Conservation (phyloP, 2,113 vertebrate genomes). For the Chinchilla lanigera region DNA sequence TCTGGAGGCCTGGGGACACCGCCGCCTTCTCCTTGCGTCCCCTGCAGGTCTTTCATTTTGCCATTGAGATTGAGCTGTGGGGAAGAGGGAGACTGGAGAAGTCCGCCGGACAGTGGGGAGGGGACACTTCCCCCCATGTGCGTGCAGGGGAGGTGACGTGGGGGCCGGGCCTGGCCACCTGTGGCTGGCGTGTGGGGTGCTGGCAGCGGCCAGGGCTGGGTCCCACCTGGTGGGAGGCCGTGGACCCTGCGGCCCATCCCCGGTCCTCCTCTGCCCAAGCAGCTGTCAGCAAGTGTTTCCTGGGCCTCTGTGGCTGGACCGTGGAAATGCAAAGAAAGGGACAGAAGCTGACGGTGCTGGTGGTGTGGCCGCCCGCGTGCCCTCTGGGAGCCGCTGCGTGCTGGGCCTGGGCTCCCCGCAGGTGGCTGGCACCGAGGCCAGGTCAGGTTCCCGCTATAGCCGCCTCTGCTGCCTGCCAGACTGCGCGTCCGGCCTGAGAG, state of each 20-base stretch:
- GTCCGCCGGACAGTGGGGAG: background rate
- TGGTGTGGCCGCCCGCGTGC: too few species aligned
- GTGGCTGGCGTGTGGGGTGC: background rate
- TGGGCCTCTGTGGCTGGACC: background rate
- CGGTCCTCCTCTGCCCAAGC: background rate
- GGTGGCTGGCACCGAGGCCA: conserved; percentile 43
- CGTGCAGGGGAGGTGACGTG: too few species aligned
- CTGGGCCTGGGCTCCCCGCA: conserved; percentile 9
- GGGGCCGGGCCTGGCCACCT: background rate
- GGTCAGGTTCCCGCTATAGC: background rate
- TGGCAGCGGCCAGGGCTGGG: background rate
- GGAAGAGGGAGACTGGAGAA: background rate
- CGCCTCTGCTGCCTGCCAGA: conserved; percentile 16
- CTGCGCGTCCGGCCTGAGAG: background rate
- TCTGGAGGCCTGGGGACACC: too few species aligned
- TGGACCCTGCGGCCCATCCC: background rate
- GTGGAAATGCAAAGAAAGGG: conserved; percentile 60
- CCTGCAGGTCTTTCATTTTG: background rate
- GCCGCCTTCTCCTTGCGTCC: background rate
- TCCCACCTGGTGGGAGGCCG: background rate
- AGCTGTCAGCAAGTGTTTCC: background rate
- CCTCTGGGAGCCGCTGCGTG: too few species aligned
- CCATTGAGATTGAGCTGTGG: background rate
- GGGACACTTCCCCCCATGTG: background rate
- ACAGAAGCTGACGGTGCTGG: conserved; percentile 31